phyloP scores from a whole-genome alignment of 2,797 vertebrate species.

The Catamblyrhynchus diadema region DNA sequence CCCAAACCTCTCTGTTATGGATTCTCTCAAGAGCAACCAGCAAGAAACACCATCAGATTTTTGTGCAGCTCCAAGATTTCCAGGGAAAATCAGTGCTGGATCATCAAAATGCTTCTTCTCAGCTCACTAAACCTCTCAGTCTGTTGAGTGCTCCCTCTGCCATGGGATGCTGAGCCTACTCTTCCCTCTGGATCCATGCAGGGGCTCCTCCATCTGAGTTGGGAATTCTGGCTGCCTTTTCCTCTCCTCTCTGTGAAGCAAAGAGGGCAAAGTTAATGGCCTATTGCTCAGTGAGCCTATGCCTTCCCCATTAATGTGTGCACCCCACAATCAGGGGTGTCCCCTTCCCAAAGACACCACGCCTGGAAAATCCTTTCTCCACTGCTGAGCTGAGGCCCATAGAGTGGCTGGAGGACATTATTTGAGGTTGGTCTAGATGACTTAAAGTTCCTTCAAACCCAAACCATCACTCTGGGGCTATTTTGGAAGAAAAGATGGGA shows the following conservation, averaged over 20 bases:
- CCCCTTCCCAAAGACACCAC: neutral
- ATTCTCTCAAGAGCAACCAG: neutral
- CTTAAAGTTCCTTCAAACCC: neutral
- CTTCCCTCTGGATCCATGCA: neutral
- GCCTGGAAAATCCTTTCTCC: neutral
- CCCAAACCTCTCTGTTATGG: neutral
- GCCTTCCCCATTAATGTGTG: neutral
- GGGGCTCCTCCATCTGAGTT: fast-evolving
- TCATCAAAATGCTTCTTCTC: neutral
- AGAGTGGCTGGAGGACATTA: neutral
- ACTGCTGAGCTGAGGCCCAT: fast-evolving
- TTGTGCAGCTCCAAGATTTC: neutral
- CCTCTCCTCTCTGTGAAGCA: neutral
- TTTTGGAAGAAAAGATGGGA: neutral
- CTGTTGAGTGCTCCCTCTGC: neutral
- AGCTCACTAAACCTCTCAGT: fast-evolving
- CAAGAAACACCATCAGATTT: neutral
- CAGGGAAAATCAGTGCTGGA: neutral
- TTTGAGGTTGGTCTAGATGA: neutral
- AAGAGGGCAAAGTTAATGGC: neutral
- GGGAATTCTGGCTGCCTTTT: neutral
- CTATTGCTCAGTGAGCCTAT: fast-evolving
- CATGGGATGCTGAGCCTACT: neutral
- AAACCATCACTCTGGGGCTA: neutral
- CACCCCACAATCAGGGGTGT: fast-evolving